These are phyloP conservation scores for Erythrocebus patas DNA, from an alignment of 2,113 vertebrate species.

Conservation along the genomic window DNA sequence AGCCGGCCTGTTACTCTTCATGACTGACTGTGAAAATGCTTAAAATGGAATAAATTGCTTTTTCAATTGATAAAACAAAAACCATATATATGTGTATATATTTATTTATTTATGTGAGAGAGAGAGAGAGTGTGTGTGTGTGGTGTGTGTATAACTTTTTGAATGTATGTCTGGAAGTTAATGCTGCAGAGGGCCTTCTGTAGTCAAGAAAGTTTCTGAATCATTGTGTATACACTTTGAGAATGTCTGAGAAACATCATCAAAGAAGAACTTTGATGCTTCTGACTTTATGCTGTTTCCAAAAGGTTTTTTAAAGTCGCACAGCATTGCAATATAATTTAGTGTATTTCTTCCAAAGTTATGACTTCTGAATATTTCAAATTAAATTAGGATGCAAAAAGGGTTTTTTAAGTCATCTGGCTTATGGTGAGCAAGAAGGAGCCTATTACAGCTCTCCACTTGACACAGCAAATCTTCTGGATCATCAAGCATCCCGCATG, in stretches of 20 bases:
- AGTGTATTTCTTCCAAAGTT: not conserved
- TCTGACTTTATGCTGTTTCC: not conserved
- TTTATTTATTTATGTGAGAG: too few species aligned
- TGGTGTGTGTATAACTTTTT: not conserved
- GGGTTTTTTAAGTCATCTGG: not conserved
- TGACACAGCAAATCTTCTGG: not conserved
- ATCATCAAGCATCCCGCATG: not conserved
- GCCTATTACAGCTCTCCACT: not conserved
- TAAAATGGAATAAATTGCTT: too few species aligned
- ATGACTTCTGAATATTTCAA: not conserved
- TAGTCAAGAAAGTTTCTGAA: not conserved
- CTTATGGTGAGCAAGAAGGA: not conserved
- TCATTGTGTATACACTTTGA: not conserved
- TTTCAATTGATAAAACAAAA: too few species aligned
- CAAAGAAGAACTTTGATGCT: not conserved
- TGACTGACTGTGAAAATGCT: too few species aligned
- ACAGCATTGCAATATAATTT: not conserved
- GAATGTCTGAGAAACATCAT: not conserved
- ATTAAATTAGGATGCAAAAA: slow-evolving; percentile 26
- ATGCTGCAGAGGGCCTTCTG: not conserved
- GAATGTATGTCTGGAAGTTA: not conserved
- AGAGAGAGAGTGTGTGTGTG: too few species aligned
- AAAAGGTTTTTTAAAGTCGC: not conserved
- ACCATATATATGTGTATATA: not conserved
- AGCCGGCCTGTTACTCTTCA: too few species aligned